A percentile compares a stretch with the other conserved stretches of the same genome.
Evolutionary conservation across 92 coral and sea anemone species (phyloP).

Genomic region (Pocillopora meandrina): DNA sequence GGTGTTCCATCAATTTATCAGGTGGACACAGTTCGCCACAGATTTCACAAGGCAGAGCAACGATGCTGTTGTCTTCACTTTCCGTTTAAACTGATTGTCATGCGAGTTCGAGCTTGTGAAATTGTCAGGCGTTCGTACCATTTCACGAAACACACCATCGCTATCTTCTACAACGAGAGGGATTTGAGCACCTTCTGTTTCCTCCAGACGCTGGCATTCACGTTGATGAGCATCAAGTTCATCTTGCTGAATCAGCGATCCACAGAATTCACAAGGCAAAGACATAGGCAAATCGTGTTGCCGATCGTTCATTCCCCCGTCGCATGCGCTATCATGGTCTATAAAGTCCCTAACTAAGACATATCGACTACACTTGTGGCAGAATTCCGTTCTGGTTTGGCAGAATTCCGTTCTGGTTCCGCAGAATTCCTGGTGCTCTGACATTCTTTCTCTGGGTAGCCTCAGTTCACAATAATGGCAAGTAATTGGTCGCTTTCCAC

Average conservation of each 20-base stretch:
- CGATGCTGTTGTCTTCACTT: neutral
- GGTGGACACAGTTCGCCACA: slow-evolving; percentile 81
- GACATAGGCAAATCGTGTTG: neutral
- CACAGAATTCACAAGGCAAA: slow-evolving; percentile 70
- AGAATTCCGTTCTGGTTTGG: slow-evolving; percentile 82
- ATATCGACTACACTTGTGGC: slow-evolving; percentile 72
- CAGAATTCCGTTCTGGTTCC: slow-evolving; percentile 89
- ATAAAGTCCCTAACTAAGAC: slow-evolving; percentile 73
- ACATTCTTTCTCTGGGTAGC: slow-evolving; percentile 64
- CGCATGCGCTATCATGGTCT: slow-evolving; percentile 54
- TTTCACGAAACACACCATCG: slow-evolving; percentile 13
- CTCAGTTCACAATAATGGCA: slow-evolving; percentile 74
- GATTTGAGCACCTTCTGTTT: slow-evolving; percentile 4
- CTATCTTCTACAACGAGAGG: slow-evolving; percentile 20
- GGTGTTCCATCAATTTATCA: slow-evolving; percentile 74
- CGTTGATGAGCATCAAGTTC: slow-evolving; percentile 52
- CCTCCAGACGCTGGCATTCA: neutral
- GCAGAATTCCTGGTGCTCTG: slow-evolving; percentile 77
- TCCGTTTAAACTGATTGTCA: neutral
- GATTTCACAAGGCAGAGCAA: slow-evolving; percentile 91
- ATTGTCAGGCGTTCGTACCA: neutral
- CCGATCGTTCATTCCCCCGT: neutral
- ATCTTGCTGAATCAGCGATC: slow-evolving; percentile 23
- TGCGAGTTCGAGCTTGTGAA: neutral
- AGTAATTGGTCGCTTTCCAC: slow-evolving; percentile 48